These are phyloP conservation scores for Mungos mungo DNA, from an alignment of 2,113 vertebrate genomes.

Conservation along the genomic window DNA sequence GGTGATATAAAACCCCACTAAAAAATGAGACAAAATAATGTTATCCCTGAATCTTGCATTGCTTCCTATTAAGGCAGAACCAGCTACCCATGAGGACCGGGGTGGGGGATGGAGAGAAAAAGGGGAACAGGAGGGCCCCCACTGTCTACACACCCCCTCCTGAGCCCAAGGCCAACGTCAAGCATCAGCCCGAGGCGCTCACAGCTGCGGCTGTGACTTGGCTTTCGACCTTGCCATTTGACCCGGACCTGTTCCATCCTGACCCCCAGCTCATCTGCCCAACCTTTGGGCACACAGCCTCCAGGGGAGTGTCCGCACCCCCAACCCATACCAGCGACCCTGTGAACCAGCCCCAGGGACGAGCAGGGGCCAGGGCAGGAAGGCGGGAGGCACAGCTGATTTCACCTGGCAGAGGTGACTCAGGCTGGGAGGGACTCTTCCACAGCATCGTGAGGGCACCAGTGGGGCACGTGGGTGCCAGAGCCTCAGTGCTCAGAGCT, in stretches of 20 bases:
- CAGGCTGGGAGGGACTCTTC: too few relatives aligned
- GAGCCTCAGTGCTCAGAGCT: background rate
- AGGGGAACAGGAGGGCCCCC: background rate
- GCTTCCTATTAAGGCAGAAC: background rate
- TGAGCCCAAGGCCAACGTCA: background rate
- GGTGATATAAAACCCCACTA: background rate
- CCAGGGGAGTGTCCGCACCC: too few relatives aligned
- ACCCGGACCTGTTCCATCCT: background rate
- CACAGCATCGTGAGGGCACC: background rate
- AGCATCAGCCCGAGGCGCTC: background rate
- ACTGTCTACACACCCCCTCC: background rate
- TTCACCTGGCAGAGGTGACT: background rate
- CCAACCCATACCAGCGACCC: fast-evolving
- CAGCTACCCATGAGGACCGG: background rate
- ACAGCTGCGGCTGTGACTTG: background rate
- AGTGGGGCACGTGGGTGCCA: fast-evolving
- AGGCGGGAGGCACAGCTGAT: background rate
- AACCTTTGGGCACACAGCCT: fast-evolving
- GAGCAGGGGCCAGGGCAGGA: fast-evolving
- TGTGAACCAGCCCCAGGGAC: fast-evolving
- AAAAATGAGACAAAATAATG: background rate
- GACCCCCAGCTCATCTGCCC: background rate
- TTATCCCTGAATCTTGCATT: background rate
- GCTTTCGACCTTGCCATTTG: background rate
- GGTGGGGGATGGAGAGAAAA: background rate